phyloP scores from a whole-genome alignment of 2,113 vertebrate species.

The Stictonetta naevosa region DNA sequence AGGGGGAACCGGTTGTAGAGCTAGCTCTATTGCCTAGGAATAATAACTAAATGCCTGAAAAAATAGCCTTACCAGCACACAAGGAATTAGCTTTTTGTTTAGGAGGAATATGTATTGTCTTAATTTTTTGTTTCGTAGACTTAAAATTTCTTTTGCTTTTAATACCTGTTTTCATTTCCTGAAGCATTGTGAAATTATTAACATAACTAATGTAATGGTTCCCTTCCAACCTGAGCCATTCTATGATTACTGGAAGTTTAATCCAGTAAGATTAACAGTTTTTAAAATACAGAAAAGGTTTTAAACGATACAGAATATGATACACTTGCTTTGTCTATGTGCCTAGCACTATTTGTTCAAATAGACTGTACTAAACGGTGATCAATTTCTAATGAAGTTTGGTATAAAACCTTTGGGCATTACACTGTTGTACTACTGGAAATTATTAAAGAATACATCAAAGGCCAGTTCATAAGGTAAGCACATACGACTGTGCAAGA shows the following conservation, averaged over 20 bases:
- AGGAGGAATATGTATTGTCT: background rate
- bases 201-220: background rate
- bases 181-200: background rate
- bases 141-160: background rate
- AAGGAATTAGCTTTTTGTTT: background rate
- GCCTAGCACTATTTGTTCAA: background rate
- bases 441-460: background rate
- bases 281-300: background rate
- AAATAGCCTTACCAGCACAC: background rate
- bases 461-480: background rate
- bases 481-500: background rate
- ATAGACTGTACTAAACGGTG: background rate
- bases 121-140: background rate
- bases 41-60: background rate
- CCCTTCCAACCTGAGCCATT: too few species aligned
- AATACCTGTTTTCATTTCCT: background rate
- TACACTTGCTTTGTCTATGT: background rate
- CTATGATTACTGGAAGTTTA: background rate
- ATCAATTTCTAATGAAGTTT: background rate
- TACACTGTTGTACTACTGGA: background rate
- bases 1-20: background rate
- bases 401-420: background rate
- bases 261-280: background rate
- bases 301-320: background rate
- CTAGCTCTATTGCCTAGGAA: background rate